Evolutionary conservation across 2,888 invertebrate species (phyloP).

Genomic region (Drosophila helvetica): DNA sequence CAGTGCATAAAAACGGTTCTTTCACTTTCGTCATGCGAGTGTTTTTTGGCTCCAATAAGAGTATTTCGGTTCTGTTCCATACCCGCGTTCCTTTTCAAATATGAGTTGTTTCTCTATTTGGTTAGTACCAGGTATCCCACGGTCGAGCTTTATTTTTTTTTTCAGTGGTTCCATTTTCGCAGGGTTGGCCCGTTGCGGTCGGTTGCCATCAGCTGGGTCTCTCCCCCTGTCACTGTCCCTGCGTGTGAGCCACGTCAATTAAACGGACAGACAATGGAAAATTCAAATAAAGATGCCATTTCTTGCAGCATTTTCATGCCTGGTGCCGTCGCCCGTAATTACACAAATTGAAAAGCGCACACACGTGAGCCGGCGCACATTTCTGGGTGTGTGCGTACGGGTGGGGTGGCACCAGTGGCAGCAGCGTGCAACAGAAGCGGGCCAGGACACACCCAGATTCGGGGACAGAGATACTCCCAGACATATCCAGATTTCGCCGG

Average conservation of each 20-base stretch:
- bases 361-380: constrained; percentile 55
- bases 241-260: constrained; percentile 69
- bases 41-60: neutral
- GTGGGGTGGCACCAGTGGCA: constrained; percentile 39
- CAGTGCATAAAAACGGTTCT: neutral
- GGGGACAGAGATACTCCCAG: constrained; percentile 24
- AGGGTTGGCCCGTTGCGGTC: constrained; percentile 75
- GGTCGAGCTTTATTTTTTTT: neutral
- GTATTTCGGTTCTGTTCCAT: neutral
- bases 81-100: too few species aligned
- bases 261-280: constrained; percentile 40
- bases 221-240: constrained; percentile 33
- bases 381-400: constrained; percentile 29
- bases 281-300: constrained; percentile 59
- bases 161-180: constrained; percentile 51
- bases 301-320: constrained; percentile 42
- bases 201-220: constrained; percentile 65
- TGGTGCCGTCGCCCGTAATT: constrained; percentile 54
- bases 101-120: too few species aligned
- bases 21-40: too few species aligned
- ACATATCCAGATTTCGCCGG: constrained; percentile 42
- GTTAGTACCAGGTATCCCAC: neutral
- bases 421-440: constrained; percentile 56
- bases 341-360: constrained; percentile 64
- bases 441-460: constrained; percentile 43